These are phyloP conservation scores for Mactromeris polynyma DNA, from an alignment of 2,888 invertebrate genomes.

Conservation along the genomic window DNA sequence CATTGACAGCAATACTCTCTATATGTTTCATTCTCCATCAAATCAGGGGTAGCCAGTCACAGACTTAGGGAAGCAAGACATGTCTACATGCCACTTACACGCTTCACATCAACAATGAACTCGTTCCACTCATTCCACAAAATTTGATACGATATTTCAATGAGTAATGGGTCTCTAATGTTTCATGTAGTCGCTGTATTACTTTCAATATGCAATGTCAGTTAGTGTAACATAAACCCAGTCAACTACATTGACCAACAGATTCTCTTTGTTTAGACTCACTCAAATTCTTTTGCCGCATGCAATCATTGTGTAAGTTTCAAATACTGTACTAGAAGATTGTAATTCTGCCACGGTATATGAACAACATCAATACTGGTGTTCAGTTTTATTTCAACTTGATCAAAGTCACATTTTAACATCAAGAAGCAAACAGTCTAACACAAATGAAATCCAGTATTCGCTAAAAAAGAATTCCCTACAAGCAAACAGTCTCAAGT, in stretches of 20 bases:
- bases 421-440: no score
- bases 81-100: not conserved
- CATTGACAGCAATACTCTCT: no score
- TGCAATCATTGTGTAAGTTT: conserved; percentile 3
- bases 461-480: no score
- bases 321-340: not conserved
- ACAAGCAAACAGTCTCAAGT: no score
- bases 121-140: not conserved
- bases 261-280: not conserved
- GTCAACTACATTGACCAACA: not conserved
- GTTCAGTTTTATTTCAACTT: no score
- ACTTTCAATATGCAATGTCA: not conserved
- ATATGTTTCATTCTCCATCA: no score
- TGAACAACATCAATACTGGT: no score
- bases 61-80: not conserved
- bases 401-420: no score
- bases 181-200: not conserved
- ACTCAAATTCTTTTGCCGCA: not conserved
- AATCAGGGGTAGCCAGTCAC: no score
- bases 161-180: not conserved
- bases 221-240: not conserved
- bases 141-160: not conserved
- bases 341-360: no score
- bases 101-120: not conserved
- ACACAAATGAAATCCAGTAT: no score